A percentile compares a stretch with the other conserved stretches of the same genome.
phyloP scores from a whole-genome alignment of 2,113 vertebrate species.

The Passer domesticus region DNA sequence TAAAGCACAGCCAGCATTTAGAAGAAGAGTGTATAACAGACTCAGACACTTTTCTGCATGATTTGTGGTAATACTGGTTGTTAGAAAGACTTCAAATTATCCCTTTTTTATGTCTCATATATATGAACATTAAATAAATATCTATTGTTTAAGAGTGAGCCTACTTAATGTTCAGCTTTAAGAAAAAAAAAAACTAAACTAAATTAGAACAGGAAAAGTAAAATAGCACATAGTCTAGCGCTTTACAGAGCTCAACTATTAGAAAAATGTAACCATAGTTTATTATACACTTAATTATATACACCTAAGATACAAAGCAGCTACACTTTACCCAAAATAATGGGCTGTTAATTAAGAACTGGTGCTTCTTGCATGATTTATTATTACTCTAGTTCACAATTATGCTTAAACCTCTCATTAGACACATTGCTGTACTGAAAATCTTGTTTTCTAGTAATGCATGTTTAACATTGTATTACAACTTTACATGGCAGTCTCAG shows the following conservation, averaged over 20 bases:
- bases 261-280: conserved; percentile 44
- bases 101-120: neutral
- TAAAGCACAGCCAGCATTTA: conserved; percentile 9
- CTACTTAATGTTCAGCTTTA: conserved; percentile 1
- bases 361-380: conserved; percentile 71
- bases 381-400: conserved; percentile 66
- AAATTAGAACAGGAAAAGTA: conserved; percentile 32
- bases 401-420: conserved; percentile 75
- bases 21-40: neutral
- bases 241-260: conserved; percentile 30
- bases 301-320: conserved; percentile 67
- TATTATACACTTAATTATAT: conserved; percentile 64
- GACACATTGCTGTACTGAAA: conserved; percentile 57
- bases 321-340: conserved; percentile 65
- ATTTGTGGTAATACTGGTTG: neutral
- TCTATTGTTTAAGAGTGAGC: neutral
- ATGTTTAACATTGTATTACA: conserved; percentile 51
- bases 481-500: conserved; percentile 44
- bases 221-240: neutral
- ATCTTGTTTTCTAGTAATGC: conserved; percentile 46
- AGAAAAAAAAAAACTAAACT: neutral
- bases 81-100: conserved; percentile 10
- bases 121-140: neutral
- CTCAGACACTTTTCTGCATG: neutral
- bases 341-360: conserved; percentile 72